phyloP scores from a whole-genome alignment of 2,797 vertebrate genomes.

The Meriones psammophilus region DNA sequence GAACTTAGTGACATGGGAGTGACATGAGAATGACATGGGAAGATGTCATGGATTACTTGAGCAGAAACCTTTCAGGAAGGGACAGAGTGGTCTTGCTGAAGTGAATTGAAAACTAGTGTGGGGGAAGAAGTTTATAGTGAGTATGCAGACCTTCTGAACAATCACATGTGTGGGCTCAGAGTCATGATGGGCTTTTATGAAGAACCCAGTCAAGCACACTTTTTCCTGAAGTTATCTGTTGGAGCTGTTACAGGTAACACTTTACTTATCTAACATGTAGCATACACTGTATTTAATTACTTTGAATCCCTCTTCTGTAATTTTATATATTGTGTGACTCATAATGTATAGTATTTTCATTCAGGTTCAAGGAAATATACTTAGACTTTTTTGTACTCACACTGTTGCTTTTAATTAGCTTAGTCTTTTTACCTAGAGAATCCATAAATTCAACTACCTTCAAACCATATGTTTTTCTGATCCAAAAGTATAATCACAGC shows the following conservation, averaged over 20 bases:
- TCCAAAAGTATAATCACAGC: conserved; percentile 6
- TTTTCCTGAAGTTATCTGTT: neutral
- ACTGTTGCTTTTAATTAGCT: conserved; percentile 53
- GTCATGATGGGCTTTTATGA: neutral
- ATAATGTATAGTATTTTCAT: conserved; percentile 25
- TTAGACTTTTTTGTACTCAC: neutral
- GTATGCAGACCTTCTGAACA: neutral
- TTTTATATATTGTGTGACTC: neutral
- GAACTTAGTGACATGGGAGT: neutral
- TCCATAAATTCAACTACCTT: neutral
- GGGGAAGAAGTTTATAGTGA: neutral
- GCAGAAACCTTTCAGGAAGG: neutral
- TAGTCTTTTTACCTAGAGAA: neutral
- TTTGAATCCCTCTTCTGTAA: neutral
- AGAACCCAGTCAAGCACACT: neutral
- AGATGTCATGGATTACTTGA: neutral
- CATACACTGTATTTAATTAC: neutral
- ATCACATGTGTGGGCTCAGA: neutral
- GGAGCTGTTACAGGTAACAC: neutral
- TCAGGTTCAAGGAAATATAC: conserved; percentile 36
- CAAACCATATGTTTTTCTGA: neutral
- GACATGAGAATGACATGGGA: neutral
- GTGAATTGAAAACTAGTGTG: neutral
- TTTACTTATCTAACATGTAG: neutral
- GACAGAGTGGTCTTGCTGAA: neutral